These are phyloP conservation scores for Drosophila dives DNA, from an alignment of 2,888 invertebrate genomes.

Conservation along the genomic window DNA sequence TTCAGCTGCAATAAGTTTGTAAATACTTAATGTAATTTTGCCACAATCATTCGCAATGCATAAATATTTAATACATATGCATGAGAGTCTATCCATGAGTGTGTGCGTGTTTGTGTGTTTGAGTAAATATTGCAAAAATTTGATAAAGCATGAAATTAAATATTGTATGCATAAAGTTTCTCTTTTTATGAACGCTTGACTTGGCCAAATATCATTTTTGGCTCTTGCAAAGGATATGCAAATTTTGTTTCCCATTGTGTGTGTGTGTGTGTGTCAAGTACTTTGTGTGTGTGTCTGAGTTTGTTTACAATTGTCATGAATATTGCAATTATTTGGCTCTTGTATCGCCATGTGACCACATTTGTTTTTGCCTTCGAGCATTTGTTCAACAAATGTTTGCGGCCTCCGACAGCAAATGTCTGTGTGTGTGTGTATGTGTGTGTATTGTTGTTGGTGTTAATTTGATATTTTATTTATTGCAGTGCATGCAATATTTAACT, in stretches of 20 bases:
- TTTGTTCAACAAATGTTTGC: conserved; percentile 75
- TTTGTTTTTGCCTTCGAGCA: conserved; percentile 70
- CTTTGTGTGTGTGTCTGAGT: conserved; percentile 32
- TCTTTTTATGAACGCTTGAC: conserved; percentile 37
- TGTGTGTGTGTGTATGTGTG: conserved; percentile 21
- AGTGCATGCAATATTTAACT: conserved; percentile 72
- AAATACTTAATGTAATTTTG: conserved; percentile 62
- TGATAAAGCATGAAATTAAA: conserved; percentile 52
- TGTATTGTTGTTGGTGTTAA: conserved; percentile 67
- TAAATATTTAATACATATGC: conserved; percentile 58
- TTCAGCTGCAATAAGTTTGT: conserved; percentile 42
- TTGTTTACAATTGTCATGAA: conserved; percentile 70
- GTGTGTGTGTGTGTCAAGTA: conserved; percentile 13
- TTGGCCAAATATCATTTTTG: conserved; percentile 54
- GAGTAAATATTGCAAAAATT: conserved; percentile 32
- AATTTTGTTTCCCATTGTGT: conserved; percentile 43
- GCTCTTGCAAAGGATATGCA: conserved; percentile 65
- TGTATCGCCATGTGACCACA: conserved; percentile 62
- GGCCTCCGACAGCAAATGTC: conserved; percentile 37
- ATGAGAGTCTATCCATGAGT: conserved; percentile 22
- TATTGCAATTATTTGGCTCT: conserved; percentile 77
- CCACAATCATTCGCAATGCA: conserved; percentile 42
- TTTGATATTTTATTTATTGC: conserved; percentile 79
- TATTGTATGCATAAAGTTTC: conserved; percentile 48
- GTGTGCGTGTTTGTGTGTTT: conserved; percentile 5